phyloP scores from a whole-genome alignment of 1,140 invertebrate genomes.

The Phortica variegata region DNA sequence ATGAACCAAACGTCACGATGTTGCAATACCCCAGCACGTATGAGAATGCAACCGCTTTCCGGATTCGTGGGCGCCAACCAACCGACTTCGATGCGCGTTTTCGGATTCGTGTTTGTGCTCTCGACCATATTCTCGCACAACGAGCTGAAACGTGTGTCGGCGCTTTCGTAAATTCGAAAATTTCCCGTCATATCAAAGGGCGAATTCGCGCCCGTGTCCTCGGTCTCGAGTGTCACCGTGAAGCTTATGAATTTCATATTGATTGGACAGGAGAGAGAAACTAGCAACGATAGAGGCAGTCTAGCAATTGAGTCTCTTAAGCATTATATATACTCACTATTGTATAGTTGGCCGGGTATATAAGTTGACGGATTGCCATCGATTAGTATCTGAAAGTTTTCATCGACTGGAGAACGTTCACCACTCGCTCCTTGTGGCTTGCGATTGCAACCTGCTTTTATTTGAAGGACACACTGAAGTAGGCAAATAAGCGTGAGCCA shows the following conservation, averaged over 20 bases:
- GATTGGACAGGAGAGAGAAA: conserved; percentile 33
- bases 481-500: too few relatives aligned
- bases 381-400: conserved; percentile 62
- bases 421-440: conserved; percentile 37
- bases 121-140: conserved; percentile 75
- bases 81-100: conserved; percentile 65
- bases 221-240: conserved; percentile 64
- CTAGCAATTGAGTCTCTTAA: not conserved
- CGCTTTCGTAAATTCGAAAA: conserved; percentile 65
- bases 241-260: conserved; percentile 71
- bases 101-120: conserved; percentile 69
- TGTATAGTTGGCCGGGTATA: conserved; percentile 69
- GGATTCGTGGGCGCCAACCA: conserved; percentile 76
- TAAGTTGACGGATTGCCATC: conserved; percentile 68
- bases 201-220: conserved; percentile 44
- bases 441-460: conserved; percentile 26
- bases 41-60: conserved; percentile 73
- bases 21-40: conserved; percentile 82
- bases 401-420: conserved; percentile 57
- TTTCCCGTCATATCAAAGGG: conserved; percentile 58
- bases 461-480: too few relatives aligned
- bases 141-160: conserved; percentile 69
- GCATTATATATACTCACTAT: conserved; percentile 44
- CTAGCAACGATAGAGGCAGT: conserved; percentile 9
- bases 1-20: conserved; percentile 80